Evolutionary conservation across 2,888 invertebrate species (phyloP), one percentile per base, ranked within the genome.

Genomic region (Ashinkailepas kermadecensis): DNA sequence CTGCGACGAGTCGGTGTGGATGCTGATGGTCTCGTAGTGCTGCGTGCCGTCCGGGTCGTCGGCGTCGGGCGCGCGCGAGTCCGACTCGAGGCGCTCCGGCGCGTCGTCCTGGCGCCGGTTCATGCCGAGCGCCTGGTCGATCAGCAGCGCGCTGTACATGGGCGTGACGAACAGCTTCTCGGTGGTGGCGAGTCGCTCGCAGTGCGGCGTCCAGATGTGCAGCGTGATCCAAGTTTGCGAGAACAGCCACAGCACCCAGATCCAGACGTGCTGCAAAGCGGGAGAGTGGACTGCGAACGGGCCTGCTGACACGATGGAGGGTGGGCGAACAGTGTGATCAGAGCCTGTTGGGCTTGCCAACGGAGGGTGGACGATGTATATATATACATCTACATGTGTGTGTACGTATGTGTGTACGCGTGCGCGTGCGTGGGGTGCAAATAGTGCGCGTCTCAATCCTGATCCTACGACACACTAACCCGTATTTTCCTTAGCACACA

Each of bases 121-220:
- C 85, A 99, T 88, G 7, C 95, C 95, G 90, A 99, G 91, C 21
- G 97, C 96, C 88, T 98, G 98, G 88, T 99, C 99, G 84, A 98
- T 94, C 64, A 99, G 89, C 56, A 96, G 88, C 0, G 94, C 93
- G 86, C 93, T 94, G 88, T 98, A 99, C 94, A 97, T 95, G 0
- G 98, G 97, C 25, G 93, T 91, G 0, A 98, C 94, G 86, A 96
- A 99, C 81, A 99, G 89, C 88, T 96, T 97, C 87, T 99, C 99
- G 0, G 98, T 97, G 67, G 96, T 93, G 0, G 98, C 98, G 86
- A 99, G 90, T 90, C 99, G 92, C 88, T 99, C 98, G 86, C 96
- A 96, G 89, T 97, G 96, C 8, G 99, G 99, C 7, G 95, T 96
- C 98, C 98, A 99, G 84, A 99, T 95, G 86, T 99, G 98, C 82